Evolutionary conservation across 2,888 invertebrate genomes (phyloP), one percentile per base, ranked within the genome.

Genomic region (Gortyna flavago): DNA sequence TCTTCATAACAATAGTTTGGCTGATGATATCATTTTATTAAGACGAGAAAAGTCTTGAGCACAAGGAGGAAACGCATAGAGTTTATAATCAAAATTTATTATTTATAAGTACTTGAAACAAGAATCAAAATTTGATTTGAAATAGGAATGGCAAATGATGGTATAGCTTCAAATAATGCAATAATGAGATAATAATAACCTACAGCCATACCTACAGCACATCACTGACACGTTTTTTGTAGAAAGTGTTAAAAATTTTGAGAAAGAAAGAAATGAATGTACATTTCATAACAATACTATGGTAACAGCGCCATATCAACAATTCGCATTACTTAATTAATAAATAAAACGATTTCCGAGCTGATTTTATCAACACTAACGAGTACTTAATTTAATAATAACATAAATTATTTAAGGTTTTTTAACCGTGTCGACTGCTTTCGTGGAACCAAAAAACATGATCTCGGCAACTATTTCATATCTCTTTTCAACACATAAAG

Each of bases 391-490:
- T 74, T 70, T 62, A 68, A 66, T 74, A 75, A 54, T 78, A 67
- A 70, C 73, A 72, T 80, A 67, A 85, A 87, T 81, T 80, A 79
- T 80, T 77, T 51, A 84, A 80, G 79, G 74, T 77, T 85, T 89
- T 87, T 83, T 78, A 84, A 86, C 83, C 85, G 84, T 90, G 85
- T 87, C 83, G 86, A 85, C 65, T 96, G 96, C 95, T 91, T 88
- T 94, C 96, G 96, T 96, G 96, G 96, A 96, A 95, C 88, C 86
- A 89, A 93, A 93, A 94, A 94, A 93, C 93, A 94, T 87, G 92
- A 91, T 91, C 91, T 89, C 87, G 87, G 88, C 89, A 89, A 86
- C 70, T 81, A 73, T 78, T 72, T 44, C 72, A 72, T 72, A 29
- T 93, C 94, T 92, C 93, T 87, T 85, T 95, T 91, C 72, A 89